Evolutionary conservation across 1,140 invertebrate species (phyloP), one percentile per base, ranked within the genome.

Genomic region (Drosophila equinoxialis): DNA sequence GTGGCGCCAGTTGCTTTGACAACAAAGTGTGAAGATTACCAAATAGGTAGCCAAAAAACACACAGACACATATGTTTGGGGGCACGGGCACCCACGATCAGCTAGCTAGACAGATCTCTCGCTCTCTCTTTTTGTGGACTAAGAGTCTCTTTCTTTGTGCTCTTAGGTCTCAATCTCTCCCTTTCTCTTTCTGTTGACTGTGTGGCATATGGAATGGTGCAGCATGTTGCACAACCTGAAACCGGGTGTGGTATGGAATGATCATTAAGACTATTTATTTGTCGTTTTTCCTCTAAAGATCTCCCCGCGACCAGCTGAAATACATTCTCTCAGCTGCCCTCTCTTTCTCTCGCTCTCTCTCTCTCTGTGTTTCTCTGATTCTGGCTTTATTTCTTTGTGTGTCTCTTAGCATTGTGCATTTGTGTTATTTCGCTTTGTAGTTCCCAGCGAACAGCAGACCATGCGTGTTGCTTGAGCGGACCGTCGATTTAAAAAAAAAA

Each of bases 1-100:
- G 65, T 64, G 68, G 74, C 42, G 73, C 73, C 74, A 69, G 68
- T 69, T 51, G 45, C 45, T 67, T 69, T 76, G 37, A 17, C 60
- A 64, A 20, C 63, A 59, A 39, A 23, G 73, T 76, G 73, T 76
- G 69, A 70, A 57, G 37, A 65, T 45, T 68, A 35, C 42, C 66
- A 62, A 68, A 59, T 76, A 54, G 65, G 74, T 69, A 59, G 59
- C 54, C 57, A 48, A 51, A 39, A 58, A 11, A 61, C 37, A 30
- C 5, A 30, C 20, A 45, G n/a, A 48, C 23, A 39, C 14, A 14
- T 23, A 30, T 30, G 30, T 30, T 30, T 6, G 30, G 30, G 30
- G 30, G 30, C 35, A 37, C 1, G 10, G 7, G 10, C 39, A 62
- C 11, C 41, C 13, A 48, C 17, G 61, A 26, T 39, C 8, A 14